Evolutionary conservation across 2,113 vertebrate species (phyloP).

Genomic region (Prolemur simus): DNA sequence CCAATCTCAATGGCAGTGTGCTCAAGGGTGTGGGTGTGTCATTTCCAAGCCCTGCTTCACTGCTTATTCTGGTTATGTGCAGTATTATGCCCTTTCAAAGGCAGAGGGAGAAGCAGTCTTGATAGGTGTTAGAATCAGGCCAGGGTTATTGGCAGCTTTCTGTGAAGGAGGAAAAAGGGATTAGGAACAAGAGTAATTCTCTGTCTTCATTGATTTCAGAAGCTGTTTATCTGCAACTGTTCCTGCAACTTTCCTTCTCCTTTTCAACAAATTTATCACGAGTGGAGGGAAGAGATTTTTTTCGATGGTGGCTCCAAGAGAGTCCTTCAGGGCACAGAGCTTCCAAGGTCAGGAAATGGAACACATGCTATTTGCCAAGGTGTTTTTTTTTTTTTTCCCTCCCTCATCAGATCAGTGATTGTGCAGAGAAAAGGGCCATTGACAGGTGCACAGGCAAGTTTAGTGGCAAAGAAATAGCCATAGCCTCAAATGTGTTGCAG

Average conservation of each 20-base stretch:
- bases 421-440: constrained; percentile 74
- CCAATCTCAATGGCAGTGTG: accelerated
- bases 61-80: background rate
- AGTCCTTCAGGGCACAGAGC: constrained; percentile 66
- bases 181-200: constrained; percentile 68
- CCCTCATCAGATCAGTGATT: constrained; percentile 79
- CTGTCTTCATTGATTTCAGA: constrained; percentile 64
- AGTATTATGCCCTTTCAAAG: background rate
- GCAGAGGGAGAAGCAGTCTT: background rate
- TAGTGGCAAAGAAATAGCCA: constrained; percentile 66
- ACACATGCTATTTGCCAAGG: constrained; percentile 79
- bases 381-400: constrained; percentile 63
- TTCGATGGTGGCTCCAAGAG: constrained; percentile 49
- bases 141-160: constrained; percentile 54
- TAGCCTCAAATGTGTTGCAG: constrained; percentile 58
- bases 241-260: constrained; percentile 60
- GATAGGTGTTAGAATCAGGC: constrained; percentile 54
- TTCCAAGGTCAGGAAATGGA: constrained; percentile 83
- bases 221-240: constrained; percentile 51
- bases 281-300: constrained; percentile 49
- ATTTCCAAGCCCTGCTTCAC: background rate
- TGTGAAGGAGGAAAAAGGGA: constrained; percentile 66
- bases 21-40: background rate
- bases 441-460: constrained; percentile 56
- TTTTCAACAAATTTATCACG: background rate